These are phyloP conservation scores for Cinclus mexicanus DNA, from an alignment of 2,113 vertebrate species.

Conservation along the genomic window DNA sequence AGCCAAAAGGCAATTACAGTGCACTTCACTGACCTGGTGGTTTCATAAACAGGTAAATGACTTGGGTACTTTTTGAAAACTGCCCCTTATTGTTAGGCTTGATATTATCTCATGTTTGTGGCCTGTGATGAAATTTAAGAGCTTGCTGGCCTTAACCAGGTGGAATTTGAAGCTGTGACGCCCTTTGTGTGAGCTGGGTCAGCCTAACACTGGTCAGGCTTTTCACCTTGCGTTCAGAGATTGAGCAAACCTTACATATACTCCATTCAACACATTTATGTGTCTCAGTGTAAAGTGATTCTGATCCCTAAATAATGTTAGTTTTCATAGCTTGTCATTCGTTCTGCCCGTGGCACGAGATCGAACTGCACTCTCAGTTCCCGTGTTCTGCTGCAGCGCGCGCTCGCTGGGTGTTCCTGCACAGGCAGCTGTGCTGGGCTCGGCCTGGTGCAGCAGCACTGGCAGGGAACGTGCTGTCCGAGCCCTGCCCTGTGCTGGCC, in stretches of 20 bases:
- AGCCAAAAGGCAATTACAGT: background rate
- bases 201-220: background rate
- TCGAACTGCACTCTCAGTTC: fast-evolving
- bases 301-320: background rate
- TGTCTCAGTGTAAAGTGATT: background rate
- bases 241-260: background rate
- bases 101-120: background rate
- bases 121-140: background rate
- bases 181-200: background rate
- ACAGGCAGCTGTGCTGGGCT: background rate
- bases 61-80: background rate
- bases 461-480: background rate
- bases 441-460: background rate
- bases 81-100: background rate
- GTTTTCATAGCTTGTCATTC: background rate
- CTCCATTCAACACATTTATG: background rate
- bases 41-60: background rate
- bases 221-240: background rate
- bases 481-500: background rate
- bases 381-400: background rate
- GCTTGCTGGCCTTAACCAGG: background rate
- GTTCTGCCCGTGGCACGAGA: fast-evolving
- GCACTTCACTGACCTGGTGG: background rate
- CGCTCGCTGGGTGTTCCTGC: background rate
- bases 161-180: background rate